Percentiles rank a stretch among this genome's conserved stretches.
These are phyloP conservation scores for Anthoptus insignis DNA, from an alignment of 2,888 invertebrate genomes.

Conservation along the genomic window DNA sequence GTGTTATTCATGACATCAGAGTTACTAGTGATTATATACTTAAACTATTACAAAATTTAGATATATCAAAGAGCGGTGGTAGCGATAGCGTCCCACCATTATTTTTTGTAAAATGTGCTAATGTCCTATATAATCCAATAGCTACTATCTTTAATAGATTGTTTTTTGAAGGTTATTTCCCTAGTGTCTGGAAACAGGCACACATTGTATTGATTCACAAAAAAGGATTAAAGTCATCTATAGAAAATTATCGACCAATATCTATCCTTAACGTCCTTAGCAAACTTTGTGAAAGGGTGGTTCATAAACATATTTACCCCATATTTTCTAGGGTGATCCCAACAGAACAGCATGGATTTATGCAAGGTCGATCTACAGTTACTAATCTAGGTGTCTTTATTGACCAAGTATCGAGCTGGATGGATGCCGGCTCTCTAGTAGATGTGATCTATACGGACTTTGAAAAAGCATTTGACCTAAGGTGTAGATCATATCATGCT, in stretches of 20 bases:
- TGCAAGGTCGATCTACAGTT: constrained; percentile 40
- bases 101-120: too few species aligned
- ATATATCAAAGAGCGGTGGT: too few species aligned
- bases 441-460: constrained; percentile 51
- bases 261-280: constrained; percentile 9
- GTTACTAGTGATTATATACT: too few species aligned
- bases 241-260: constrained; percentile 22
- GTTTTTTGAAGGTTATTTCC: constrained; percentile 14
- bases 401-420: constrained; percentile 22
- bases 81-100: not conserved
- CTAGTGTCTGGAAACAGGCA: constrained; percentile 14
- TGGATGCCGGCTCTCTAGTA: constrained; percentile 43
- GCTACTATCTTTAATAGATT: constrained; percentile 15
- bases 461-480: constrained; percentile 49
- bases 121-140: constrained; percentile 1
- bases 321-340: not conserved
- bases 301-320: constrained; percentile 27
- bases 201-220: constrained; percentile 17
- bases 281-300: constrained; percentile 12
- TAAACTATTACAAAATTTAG: too few species aligned
- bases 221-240: constrained; percentile 12
- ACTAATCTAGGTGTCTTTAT: constrained; percentile 42
- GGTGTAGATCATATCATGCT: constrained; percentile 41
- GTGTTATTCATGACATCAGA: too few species aligned
- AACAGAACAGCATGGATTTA: constrained; percentile 36